These are phyloP conservation scores for Oncorhynchus keta DNA, from an alignment of 2,113 vertebrate genomes.

Conservation along the genomic window DNA sequence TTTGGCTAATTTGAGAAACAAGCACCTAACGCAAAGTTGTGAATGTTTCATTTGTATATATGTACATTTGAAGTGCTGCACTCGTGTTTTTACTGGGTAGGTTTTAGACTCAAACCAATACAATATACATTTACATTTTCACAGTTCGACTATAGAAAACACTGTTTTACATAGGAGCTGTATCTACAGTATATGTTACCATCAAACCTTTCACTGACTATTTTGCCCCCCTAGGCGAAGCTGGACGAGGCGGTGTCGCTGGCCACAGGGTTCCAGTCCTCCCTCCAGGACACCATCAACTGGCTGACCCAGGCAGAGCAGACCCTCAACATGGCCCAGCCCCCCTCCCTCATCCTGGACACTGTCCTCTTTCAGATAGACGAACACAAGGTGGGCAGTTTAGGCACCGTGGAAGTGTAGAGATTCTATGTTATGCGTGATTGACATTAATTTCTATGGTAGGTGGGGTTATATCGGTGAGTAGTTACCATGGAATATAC, in stretches of 20 bases:
- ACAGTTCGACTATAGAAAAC: too few species aligned
- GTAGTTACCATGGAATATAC: too few species aligned
- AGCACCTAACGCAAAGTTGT: too few species aligned
- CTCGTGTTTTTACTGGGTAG: too few species aligned
- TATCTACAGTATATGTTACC: not conserved
- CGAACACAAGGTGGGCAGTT: slow-evolving; percentile 89
- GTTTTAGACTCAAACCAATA: too few species aligned
- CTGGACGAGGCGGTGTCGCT: slow-evolving; percentile 89
- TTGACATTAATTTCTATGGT: not conserved
- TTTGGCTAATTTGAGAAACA: too few species aligned
- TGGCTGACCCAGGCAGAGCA: slow-evolving; percentile 97
- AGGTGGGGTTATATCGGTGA: not conserved
- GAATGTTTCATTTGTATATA: too few species aligned
- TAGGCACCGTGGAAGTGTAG: not conserved
- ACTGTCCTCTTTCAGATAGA: slow-evolving; percentile 95
- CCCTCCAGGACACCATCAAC: slow-evolving; percentile 97
- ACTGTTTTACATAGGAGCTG: too few species aligned
- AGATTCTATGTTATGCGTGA: not conserved
- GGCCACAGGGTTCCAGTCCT: slow-evolving; percentile 94
- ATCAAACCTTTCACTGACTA: not conserved
- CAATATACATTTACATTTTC: too few species aligned
- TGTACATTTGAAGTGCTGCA: too few species aligned
- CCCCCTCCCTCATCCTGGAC: slow-evolving; percentile 89
- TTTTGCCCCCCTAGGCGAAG: slow-evolving; percentile 77
- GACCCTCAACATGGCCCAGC: slow-evolving; percentile 87